Conservation (phyloP, 2,888 invertebrate species). For the Conchocele bisecta region DNA sequence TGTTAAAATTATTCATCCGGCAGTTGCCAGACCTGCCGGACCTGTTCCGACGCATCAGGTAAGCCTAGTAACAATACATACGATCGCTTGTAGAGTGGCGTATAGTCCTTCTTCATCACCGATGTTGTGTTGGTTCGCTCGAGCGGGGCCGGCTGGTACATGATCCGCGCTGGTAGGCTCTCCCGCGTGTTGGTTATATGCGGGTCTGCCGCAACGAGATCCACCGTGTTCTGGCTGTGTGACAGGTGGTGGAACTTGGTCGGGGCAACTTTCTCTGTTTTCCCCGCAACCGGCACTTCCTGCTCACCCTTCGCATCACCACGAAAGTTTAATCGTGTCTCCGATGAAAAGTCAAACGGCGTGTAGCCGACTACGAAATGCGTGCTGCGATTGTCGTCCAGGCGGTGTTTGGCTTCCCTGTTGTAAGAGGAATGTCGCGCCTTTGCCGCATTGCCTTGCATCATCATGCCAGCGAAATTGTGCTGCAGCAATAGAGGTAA, state of each 20-base stretch:
- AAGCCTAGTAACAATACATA: too few relatives aligned
- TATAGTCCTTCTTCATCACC: constrained; percentile 75
- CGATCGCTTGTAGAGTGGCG: constrained; percentile 59
- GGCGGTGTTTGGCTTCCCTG: constrained; percentile 44
- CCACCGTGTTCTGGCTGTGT: constrained; percentile 71
- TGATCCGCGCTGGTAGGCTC: constrained; percentile 59
- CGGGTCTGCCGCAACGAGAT: constrained; percentile 66
- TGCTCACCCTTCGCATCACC: constrained; percentile 60
- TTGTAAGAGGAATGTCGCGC: constrained; percentile 53
- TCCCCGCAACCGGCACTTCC: constrained; percentile 65
- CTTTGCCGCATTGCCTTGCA: constrained; percentile 57
- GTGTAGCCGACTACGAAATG: constrained; percentile 72
- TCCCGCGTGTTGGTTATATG: constrained; percentile 63
- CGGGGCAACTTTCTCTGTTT: constrained; percentile 59
- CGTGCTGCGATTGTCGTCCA: constrained; percentile 60
- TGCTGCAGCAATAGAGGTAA: constrained; percentile 58
- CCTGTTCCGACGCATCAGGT: too few relatives aligned
- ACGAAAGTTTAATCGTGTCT: constrained; percentile 62
- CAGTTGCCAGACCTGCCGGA: too few relatives aligned
- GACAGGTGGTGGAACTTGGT: constrained; percentile 63
- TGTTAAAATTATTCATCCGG: too few relatives aligned
- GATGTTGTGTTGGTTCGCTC: constrained; percentile 64
- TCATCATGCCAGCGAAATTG: constrained; percentile 67
- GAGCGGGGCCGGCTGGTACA: constrained; percentile 36
- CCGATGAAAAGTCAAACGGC: constrained; percentile 63